These are phyloP conservation scores for Alethe diademata DNA, from an alignment of 2,113 vertebrate species.

Conservation along the genomic window DNA sequence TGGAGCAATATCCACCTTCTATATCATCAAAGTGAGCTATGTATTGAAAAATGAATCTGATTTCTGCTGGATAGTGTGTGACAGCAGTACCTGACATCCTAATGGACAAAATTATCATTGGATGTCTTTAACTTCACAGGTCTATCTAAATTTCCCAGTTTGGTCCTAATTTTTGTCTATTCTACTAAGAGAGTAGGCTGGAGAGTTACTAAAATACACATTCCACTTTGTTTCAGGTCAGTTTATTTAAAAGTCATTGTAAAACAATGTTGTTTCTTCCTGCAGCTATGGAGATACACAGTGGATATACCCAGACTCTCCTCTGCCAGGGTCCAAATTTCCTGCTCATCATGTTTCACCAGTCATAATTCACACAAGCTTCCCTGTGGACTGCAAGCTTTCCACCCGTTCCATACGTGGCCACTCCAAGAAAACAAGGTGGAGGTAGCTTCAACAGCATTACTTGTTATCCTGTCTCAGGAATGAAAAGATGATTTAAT, in stretches of 20 bases:
- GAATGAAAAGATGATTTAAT: not conserved
- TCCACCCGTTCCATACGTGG: not conserved
- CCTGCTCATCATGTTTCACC: not conserved
- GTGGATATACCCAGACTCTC: not conserved
- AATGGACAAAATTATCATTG: not conserved
- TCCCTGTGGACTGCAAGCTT: not conserved
- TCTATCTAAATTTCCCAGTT: not conserved
- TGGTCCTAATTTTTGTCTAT: not conserved
- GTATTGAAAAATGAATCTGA: not conserved
- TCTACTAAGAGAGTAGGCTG: not conserved
- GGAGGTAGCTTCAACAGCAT: not conserved
- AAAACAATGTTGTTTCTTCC: not conserved
- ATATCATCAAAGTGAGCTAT: not conserved
- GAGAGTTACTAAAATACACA: not conserved
- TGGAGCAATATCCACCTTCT: not conserved
- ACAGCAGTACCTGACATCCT: not conserved
- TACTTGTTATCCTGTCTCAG: not conserved
- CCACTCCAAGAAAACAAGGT: not conserved
- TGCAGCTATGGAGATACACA: not conserved
- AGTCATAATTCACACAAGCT: accelerated
- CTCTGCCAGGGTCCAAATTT: not conserved
- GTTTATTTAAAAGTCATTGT: not conserved
- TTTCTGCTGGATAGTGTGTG: not conserved
- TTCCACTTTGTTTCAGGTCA: not conserved
- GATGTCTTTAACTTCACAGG: not conserved